Percentiles rank a stretch among this genome's conserved stretches.
Evolutionary conservation across 53 echinoderm and acorn worm genomes (phyloP).

Genomic region (Crossaster papposus): DNA sequence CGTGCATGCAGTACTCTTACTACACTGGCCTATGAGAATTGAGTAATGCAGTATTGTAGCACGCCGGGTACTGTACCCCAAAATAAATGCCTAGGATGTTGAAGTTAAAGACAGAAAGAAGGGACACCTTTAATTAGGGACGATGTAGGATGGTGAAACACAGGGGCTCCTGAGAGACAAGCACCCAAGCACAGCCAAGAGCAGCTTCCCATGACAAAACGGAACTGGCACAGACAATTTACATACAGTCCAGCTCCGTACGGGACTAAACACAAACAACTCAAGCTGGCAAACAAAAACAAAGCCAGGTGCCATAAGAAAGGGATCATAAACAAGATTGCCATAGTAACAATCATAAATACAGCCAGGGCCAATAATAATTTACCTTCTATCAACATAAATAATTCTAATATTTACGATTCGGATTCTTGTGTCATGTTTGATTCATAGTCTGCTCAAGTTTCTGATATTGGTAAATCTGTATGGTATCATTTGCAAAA

Average conservation of each 20-base stretch:
- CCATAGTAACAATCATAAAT: slow-evolving; percentile 61
- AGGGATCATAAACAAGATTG: slow-evolving; percentile 64
- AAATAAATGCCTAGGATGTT: too few species aligned
- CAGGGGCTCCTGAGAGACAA: neutral
- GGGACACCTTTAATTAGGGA: neutral
- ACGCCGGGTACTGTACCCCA: too few species aligned
- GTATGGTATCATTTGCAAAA: too few species aligned
- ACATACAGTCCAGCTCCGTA: slow-evolving; percentile 41
- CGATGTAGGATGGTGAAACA: neutral
- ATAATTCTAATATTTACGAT: too few species aligned
- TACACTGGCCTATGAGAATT: too few species aligned
- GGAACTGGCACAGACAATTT: slow-evolving; percentile 62
- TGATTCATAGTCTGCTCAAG: too few species aligned
- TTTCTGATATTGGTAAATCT: too few species aligned
- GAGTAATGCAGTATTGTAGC: too few species aligned
- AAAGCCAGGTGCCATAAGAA: slow-evolving; percentile 63
- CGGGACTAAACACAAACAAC: slow-evolving; percentile 67
- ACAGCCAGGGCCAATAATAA: slow-evolving; percentile 6
- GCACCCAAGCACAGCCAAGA: neutral
- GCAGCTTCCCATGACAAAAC: slow-evolving; percentile 50
- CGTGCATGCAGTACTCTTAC: too few species aligned
- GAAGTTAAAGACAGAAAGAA: too few species aligned
- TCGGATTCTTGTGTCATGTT: too few species aligned
- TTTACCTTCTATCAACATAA: too few species aligned
- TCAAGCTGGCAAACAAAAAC: slow-evolving; percentile 65